Evolutionary conservation across 1,140 invertebrate genomes (phyloP), one percentile per base, ranked within the genome.

Genomic region (Daktulosphaira vitifoliae): DNA sequence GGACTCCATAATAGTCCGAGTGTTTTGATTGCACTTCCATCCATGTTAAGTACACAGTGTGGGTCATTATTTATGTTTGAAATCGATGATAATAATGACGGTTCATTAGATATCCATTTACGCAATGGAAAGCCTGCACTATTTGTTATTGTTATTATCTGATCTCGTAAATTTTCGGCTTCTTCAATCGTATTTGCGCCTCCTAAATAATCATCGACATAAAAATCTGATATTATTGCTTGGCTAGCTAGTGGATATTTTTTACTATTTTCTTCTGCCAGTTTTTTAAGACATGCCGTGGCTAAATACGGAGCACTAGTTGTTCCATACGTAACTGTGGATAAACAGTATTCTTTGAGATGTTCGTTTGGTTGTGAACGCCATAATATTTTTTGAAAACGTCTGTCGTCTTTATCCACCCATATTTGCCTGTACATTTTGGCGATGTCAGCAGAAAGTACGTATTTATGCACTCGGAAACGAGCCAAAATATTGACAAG

Each of bases 311-410:
- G 70, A 11, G 73, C 71, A 8, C 71, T 52, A 66, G 70, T 68
- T 13, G 68, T 67, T n/a, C 73, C 74, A 66, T 71, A 76, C 46
- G n/a, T n/a, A n/a, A n/a, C n/a, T n/a, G n/a, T n/a, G n/a, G n/a
- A n/a, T n/a, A n/a, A n/a, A n/a, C n/a, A n/a, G n/a, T n/a, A n/a
- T n/a, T n/a, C n/a, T n/a, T n/a, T n/a, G n/a, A n/a, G n/a, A n/a
- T n/a, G n/a, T n/a, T n/a, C n/a, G n/a, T n/a, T n/a, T n/a, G n/a
- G n/a, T n/a, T n/a, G n/a, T n/a, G n/a, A n/a, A n/a, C 73, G 54
- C 73, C 76, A 77, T 1, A 78, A 29, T n/a, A 78, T 73, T 8
- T 69, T 52, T 71, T 78, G 75, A 7, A 59, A 25, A 5, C 42
- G 13, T 3, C 42, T 25, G 18, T 59, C 44, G 5, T 33, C 18